These are phyloP conservation scores for Indicator maculatus DNA, from an alignment of 2,113 vertebrate genomes.

Conservation along the genomic window DNA sequence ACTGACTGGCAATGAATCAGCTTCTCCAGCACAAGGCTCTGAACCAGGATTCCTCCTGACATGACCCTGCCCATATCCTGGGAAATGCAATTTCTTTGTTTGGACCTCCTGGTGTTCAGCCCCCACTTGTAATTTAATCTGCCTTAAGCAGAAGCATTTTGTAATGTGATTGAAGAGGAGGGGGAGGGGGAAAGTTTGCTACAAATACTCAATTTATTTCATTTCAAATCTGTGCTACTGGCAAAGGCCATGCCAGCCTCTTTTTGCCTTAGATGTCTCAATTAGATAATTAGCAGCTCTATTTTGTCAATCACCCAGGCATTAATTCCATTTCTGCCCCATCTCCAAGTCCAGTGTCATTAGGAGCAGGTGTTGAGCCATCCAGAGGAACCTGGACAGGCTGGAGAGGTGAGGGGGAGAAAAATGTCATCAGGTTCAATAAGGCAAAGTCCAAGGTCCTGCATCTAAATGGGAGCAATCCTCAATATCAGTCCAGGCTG, in stretches of 20 bases:
- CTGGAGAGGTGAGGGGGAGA: too few species aligned
- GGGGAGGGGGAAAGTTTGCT: not conserved
- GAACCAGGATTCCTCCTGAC: not conserved
- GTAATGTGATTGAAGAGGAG: constrained; percentile 32
- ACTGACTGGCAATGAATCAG: not conserved
- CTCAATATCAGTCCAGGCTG: too few species aligned
- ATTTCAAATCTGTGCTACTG: constrained; percentile 35
- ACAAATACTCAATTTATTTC: constrained; percentile 28
- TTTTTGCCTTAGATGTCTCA: not conserved
- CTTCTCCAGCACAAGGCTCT: not conserved
- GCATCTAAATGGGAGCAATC: too few species aligned
- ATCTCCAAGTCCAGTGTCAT: not conserved
- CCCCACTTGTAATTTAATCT: constrained; percentile 42
- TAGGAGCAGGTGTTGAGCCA: not conserved
- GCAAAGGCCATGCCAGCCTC: not conserved
- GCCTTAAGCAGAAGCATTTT: constrained; percentile 30
- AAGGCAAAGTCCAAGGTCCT: too few species aligned
- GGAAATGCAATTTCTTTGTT: constrained; percentile 52
- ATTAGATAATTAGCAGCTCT: not conserved
- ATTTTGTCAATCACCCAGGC: not conserved
- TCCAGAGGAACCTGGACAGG: too few species aligned
- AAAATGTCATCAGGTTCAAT: too few species aligned
- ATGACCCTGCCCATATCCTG: not conserved
- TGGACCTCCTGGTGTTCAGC: constrained; percentile 37
- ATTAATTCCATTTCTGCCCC: constrained; percentile 31